Base-by-base conservation (phyloP, 1,140 invertebrate genomes). In the Drosophila willistoni region DNA sequence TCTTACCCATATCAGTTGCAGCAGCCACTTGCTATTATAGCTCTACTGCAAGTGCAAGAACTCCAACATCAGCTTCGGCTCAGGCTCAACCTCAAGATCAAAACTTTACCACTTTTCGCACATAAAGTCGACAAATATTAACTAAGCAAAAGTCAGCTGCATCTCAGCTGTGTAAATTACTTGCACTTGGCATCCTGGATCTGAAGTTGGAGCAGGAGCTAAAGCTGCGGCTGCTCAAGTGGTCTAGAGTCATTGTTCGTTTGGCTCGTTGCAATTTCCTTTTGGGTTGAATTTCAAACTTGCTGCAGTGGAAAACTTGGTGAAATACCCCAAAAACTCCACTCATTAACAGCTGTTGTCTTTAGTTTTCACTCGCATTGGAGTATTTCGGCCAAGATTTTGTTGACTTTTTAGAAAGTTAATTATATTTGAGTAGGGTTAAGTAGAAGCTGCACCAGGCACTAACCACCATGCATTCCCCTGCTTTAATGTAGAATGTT, bases 341-440 rank as follows among this genome's bases (percentile, higher is more conserved):
- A 78, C 80, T 87, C 83, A 89, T 84, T 89, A 87, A 71, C 80
- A 87, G 77, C 80, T 87, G 83, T 89, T 87, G 83, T 87, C 80
- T 84, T 83, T 84, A 77, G 83, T 70, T 89, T 82, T 70, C 47
- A 67, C 68, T 76, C 64, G 47, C 67, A 60, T 51, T 51, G 17
- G 44, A 51, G 44, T 51, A 55, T 44, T 62, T 62, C 44, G 64
- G 74, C 63, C 42, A 69, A 67, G 84, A 89, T 83, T 89, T 70
- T 84, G 71, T 89, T 87, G 83, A 80, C 84, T 87, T 77, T 77
- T 65, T 33, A 64, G 77, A 83, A 87, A 87, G 83, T 87, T 89
- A 87, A 87, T 87, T 89, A 87, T 87, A 73, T 83, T 79, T 64
- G 79, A 59, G 64, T 25, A 41, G 63, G 63, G 56, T 51, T 71